Percentiles rank a stretch among this genome's conserved stretches.
Evolutionary conservation across 2,113 vertebrate species (phyloP).

Genomic region (Cnemophilus loriae): DNA sequence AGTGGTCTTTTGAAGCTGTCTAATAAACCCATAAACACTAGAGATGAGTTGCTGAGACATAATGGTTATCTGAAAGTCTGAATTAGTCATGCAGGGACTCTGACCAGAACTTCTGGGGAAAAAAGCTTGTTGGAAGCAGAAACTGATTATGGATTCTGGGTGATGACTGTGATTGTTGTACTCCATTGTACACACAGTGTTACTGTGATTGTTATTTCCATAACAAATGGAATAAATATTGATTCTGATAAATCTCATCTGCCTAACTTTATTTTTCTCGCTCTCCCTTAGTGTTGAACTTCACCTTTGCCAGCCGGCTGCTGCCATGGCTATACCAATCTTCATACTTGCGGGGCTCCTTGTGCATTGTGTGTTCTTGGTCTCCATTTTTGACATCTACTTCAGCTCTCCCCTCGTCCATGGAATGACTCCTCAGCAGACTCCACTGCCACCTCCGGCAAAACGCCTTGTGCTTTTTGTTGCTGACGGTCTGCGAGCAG

Average conservation of each 20-base stretch:
- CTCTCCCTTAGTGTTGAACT: neutral
- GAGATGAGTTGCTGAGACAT: neutral
- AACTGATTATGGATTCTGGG: neutral
- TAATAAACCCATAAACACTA: neutral
- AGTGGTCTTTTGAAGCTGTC: neutral
- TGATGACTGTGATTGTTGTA: neutral
- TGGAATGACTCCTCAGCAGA: constrained; percentile 86
- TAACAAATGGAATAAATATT: neutral
- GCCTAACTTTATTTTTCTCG: neutral
- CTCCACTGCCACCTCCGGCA: constrained; percentile 79
- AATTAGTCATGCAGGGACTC: neutral
- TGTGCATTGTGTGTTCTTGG: constrained; percentile 89
- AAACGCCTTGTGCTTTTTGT: constrained; percentile 87
- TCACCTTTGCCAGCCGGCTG: neutral
- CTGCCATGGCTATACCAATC: constrained; percentile 72
- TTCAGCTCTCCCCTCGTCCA: constrained; percentile 96
- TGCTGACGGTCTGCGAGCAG: constrained; percentile 91
- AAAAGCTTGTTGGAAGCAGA: neutral
- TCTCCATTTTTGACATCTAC: constrained; percentile 97
- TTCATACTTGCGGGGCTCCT: constrained; percentile 84
- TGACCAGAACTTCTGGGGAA: neutral
- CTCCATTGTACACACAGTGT: too few species aligned
- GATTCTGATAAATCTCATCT: neutral
- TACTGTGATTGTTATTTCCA: neutral
- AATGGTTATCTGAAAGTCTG: neutral